Base-by-base conservation (phyloP, 2,888 invertebrate species). In the Parasteatoda lunata region DNA sequence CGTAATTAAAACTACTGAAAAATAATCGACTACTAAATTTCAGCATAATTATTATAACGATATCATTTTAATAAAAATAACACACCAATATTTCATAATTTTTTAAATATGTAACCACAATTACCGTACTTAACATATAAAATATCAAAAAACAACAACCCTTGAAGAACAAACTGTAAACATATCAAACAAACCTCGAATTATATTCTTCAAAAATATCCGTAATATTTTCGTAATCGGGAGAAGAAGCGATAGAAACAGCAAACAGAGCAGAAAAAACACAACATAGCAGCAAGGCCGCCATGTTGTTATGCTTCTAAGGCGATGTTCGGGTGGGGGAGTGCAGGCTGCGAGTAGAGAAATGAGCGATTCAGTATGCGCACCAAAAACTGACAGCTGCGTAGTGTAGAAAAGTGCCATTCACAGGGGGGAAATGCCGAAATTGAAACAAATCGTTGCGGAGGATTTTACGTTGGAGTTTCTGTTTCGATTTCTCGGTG, bases 251-350 rank as follows among this genome's bases (percentile, higher is more conserved):
- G 9, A 77, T 49, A 15, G 76, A 49, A 52, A n/a, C 70, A 72
- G 65, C 15, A 4, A 54, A 49, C 9, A 79, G n/a, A 54, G 51
- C 30, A 48, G 79, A 30, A 66, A 79, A 30, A 72, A 73, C 54
- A 76, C 79, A 85, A 66, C 73, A 79, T 59, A 64, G 66, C 79
- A 86, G 85, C 85, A 77, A 80, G 76, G 54, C 80, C 85, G 85
- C 85, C 85, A 86, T 86, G 85, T 86, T 86, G 85, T 68, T 59
- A 70, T 48, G 51, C 45, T 51, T 47, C 48, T 72, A 59, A 59
- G 80, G 76, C 70, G 75, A 52, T 52, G 73, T 79, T 59, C 11
- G 30, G 48, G 79, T 71, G 30, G 30, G 52, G 71, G 71, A 59
- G 73, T 71, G 59, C 4, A 4, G 54, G 54, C n/a, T n/a, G 59